Evolutionary conservation across 2,888 invertebrate species (phyloP).

Genomic region (Caenorhabditis sp.): DNA sequence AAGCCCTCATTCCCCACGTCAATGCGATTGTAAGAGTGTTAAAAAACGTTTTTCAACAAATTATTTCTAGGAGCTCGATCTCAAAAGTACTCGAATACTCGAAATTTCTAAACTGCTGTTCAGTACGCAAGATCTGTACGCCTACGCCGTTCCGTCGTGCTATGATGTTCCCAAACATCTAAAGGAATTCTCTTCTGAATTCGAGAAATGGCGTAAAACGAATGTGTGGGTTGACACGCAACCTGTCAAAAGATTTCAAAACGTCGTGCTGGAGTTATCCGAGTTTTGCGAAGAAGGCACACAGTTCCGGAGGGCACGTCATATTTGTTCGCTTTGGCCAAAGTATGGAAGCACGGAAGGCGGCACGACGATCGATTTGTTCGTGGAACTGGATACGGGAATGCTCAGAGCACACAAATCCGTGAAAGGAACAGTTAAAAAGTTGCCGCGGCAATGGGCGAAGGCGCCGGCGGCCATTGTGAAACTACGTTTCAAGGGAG

Average conservation of each 20-base stretch:
- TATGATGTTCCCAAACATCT: neutral
- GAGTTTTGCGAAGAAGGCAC: constrained; percentile 16
- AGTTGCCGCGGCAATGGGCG: constrained; percentile 1
- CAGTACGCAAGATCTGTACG: neutral
- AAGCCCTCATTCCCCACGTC: neutral
- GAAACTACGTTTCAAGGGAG: constrained; percentile 7
- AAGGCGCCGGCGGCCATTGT: neutral
- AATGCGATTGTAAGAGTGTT: neutral
- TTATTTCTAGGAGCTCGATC: neutral
- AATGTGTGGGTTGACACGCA: neutral
- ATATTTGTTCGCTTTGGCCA: constrained; percentile 4
- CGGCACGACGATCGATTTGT: neutral
- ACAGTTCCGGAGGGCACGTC: constrained; percentile 23
- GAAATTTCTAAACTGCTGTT: constrained; percentile 11
- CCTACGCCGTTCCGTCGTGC: constrained; percentile 1
- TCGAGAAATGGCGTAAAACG: neutral
- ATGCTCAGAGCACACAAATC: neutral
- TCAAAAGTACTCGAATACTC: neutral
- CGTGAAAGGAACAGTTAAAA: neutral
- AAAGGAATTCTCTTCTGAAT: neutral
- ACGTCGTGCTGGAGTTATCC: constrained; percentile 5
- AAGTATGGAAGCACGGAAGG: neutral
- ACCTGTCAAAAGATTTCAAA: neutral
- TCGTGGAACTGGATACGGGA: constrained; percentile 24
- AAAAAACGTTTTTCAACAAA: too few species aligned